Conservation (phyloP, 2,888 invertebrate species). For the Apamea anceps region DNA sequence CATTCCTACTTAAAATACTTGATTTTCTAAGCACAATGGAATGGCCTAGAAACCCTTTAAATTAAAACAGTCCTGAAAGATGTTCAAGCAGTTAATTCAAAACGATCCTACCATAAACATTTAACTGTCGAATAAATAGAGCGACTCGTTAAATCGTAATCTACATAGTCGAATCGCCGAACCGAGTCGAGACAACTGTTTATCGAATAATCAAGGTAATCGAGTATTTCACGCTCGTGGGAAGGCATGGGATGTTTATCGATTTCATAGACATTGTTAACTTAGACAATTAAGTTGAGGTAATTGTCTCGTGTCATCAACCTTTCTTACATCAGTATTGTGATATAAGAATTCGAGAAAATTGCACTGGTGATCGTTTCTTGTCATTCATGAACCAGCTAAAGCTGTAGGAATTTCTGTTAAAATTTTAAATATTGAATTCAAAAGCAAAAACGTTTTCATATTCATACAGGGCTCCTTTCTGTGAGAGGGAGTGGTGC, state of each 20-base stretch:
- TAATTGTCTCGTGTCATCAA: constrained; percentile 52
- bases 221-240: constrained; percentile 72
- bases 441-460: no score
- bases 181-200: constrained; percentile 50
- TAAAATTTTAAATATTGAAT: no score
- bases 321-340: constrained; percentile 20
- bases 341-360: not conserved
- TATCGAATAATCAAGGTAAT: constrained; percentile 60
- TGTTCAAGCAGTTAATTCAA: constrained; percentile 26
- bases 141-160: constrained; percentile 44
- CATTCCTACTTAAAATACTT: not conserved
- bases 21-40: not conserved
- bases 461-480: no score
- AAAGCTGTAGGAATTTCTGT: no score
- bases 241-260: constrained; percentile 67
- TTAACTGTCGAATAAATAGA: constrained; percentile 47
- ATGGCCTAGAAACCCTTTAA: constrained; percentile 5
- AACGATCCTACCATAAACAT: constrained; percentile 21
- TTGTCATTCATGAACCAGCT: not conserved
- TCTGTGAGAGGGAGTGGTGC: no score
- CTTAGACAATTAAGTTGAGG: constrained; percentile 59
- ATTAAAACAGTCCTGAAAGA: constrained; percentile 3
- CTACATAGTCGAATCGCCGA: constrained; percentile 17
- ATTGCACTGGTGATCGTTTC: not conserved
- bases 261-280: constrained; percentile 64